Base-by-base conservation (phyloP, 2,113 vertebrate genomes). In the Eulemur macaco region DNA sequence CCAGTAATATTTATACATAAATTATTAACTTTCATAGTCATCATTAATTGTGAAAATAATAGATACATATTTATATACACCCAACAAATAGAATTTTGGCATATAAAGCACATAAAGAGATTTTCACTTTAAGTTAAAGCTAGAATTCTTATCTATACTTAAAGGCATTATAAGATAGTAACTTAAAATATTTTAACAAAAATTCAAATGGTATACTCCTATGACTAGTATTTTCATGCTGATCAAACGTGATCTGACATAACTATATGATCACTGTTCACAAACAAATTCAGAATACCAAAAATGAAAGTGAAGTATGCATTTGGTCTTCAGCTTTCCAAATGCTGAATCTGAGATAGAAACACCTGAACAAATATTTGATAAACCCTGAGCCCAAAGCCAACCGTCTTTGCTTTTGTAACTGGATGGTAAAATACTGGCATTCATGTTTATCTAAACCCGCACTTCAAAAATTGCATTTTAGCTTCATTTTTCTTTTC, bases 341-440 rank as follows among this genome's bases (percentile, higher is more conserved):
- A 68, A 80, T 52, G 10, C 52, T 81, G 37, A 91, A 25, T 81
- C 56, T 86, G 39, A 68, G 8, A 54, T 20, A 77, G 31, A 96
- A 84, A 87, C n/a, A 90, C 14, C 29, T 92, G 27, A 94, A 68
- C 34, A 84, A 90, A 66, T 89, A 84, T 87, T 91, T 85, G 18
- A 63, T 20, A 73, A 71, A 29, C 10, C 18, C 6, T 64, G 23
- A 58, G 56, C 63, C 52, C 64, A 90, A 85, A 87, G 31, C 6
- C 82, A 77, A 93, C 56, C 10, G 29, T 91, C 37, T 60, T 14
- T 88, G 29, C 5, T 31, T 60, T 66, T 42, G 23, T 37, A 86
- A 6, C 60, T 45, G 29, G 10, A 5, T 50, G 17, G 15, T 31
- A 76, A 88, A 94, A 71, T 13, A 58, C 3, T 37, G 34, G 21